Evolutionary conservation across 2,888 invertebrate genomes (phyloP), one percentile per base, ranked within the genome.

Genomic region (Scaptomyza tumidula): DNA sequence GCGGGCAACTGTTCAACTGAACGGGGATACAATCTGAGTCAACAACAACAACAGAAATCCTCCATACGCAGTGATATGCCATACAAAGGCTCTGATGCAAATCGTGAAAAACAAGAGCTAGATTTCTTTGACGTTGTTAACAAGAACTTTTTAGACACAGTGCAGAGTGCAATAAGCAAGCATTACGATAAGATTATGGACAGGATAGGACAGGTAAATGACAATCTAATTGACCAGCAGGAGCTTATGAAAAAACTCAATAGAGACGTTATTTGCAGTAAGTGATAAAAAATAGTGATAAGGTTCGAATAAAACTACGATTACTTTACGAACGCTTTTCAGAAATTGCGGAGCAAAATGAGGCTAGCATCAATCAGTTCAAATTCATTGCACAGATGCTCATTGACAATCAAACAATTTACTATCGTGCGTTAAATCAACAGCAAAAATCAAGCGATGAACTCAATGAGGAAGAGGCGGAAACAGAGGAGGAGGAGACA

Each of bases 41-140:
- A 50, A 6, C 35, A 43, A 11, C 19, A 37, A 16, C 33, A 41
- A 9, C 55, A 31, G 24, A 37, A 24, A 2, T 9, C 6, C 7
- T 0, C 29, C 11, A 5, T 54, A 3, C 9, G 24, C 1, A 46
- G 13, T 10, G 39, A 58, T 1, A 9, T 55, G 16, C 33, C 64
- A 43, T n/a, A 48, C 0, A 41, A 35, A 37, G n/a, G 1, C n/a
- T 0, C 24, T 5, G 59, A 70, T 33, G 19, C 64, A 13, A 62
- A 46, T 37, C 71, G 59, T 9, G 71, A 66, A 9, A 49, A 76
- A 10, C 77, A 88, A 48, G 88, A 91, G 1, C 79, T 78, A 6
- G 90, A 90, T 49, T 91, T 91, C 48, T 83, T 91, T 3, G 89
- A 79, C 57, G 79, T 88, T 9, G 75, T 92, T 5, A 83, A 87